Conservation (phyloP, 2,888 invertebrate genomes). For the Sycophila texana region DNA sequence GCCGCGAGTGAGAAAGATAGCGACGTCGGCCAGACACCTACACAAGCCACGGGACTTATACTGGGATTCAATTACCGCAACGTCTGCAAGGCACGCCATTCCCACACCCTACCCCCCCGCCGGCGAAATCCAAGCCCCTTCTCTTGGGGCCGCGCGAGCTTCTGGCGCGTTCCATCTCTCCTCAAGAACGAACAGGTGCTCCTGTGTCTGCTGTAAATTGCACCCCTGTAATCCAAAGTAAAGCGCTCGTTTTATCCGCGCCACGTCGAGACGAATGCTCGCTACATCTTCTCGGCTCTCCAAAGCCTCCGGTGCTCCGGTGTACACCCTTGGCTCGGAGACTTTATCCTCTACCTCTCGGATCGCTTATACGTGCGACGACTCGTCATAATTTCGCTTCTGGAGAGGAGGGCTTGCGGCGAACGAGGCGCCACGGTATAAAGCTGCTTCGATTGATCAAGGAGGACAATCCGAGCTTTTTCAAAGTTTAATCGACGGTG, state of each 20-base stretch:
- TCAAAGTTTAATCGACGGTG: not conserved
- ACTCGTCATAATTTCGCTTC: constrained; percentile 15
- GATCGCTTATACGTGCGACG: not conserved
- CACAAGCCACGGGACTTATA: constrained; percentile 63
- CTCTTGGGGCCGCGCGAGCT: constrained; percentile 18
- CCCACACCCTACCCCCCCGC: constrained; percentile 63
- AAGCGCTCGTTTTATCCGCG: constrained; percentile 75
- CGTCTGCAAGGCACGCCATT: constrained; percentile 74
- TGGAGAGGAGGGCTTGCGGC: not conserved
- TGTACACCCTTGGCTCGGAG: not conserved
- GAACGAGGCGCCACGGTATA: no score
- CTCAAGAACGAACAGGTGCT: constrained; percentile 73
- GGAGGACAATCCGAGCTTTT: not conserved
- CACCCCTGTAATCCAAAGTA: constrained; percentile 75
- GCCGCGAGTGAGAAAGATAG: constrained; percentile 2
- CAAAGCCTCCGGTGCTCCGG: constrained; percentile 21
- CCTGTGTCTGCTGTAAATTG: constrained; percentile 74
- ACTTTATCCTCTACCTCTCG: constrained; percentile 4
- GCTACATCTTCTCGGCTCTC: constrained; percentile 67
- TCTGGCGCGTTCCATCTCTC: constrained; percentile 68
- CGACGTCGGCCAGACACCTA: constrained; percentile 10
- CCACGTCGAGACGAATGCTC: constrained; percentile 73
- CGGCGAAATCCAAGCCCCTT: constrained; percentile 58
- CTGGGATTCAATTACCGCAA: constrained; percentile 76
- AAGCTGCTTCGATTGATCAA: not conserved